Evolutionary conservation across 2,113 vertebrate species (phyloP), one percentile per base, ranked within the genome.

Genomic region (Polypterus bichir): DNA sequence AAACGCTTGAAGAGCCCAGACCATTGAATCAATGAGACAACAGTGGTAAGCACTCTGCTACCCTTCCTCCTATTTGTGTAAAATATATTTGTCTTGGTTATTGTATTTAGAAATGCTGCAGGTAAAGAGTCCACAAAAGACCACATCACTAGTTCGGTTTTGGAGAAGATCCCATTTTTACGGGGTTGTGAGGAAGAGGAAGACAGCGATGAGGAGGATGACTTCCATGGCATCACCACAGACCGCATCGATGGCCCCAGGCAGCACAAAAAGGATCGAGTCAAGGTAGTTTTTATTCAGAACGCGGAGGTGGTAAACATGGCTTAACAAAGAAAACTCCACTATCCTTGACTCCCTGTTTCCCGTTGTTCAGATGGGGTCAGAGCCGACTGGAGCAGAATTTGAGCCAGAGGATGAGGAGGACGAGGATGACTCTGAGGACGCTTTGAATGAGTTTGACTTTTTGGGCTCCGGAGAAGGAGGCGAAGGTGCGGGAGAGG

Each of bases 401-500:
- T 71, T 90, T 63, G 91, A 92, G 69, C 84, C 86, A 2, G 91
- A 92, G 61, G 91, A 92, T 0, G 91, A 92, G 60, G 51, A 82
- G 59, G 91, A 92, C 0, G 91, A 92, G 63, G 91, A 92, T 0
- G 92, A 94, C 77, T 93, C 91, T 0, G 92, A 93, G 70, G 92
- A 93, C 0, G 92, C 92, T 59, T 86, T 94, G 67, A 87, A 81
- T 10, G 92, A 94, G 69, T 94, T 94, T 66, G 89, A 93, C 67
- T 94, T 92, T 76, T 71, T 94, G 71, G 91, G 83, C 71, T 91
- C 91, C 0, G 91, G 89, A 72, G 92, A 94, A 70, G 90, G 93
- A 6, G 86, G 88, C 54, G 90, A 91, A 64, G 88, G 88, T 54
- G 79, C 86, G 3, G 85, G 84, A 51, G 90, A 89, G 71, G 80